Percentiles rank a stretch among this genome's conserved stretches.
These are phyloP conservation scores for Trematocara variabile DNA, from an alignment of 2,113 vertebrate species.

Conservation along the genomic window DNA sequence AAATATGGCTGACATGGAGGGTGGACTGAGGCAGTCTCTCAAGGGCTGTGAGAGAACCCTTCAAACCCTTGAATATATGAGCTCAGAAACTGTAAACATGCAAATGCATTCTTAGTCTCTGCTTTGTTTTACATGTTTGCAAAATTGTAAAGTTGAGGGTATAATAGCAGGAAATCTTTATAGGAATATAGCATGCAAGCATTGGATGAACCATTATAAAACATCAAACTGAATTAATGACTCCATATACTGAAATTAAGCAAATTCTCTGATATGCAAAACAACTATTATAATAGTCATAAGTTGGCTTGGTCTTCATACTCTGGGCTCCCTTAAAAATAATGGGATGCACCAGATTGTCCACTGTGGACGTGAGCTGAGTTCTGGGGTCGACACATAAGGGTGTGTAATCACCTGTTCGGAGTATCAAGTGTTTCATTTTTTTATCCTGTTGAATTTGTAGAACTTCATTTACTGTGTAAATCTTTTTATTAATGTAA, in stretches of 20 bases:
- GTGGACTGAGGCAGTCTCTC: slow-evolving; percentile 9
- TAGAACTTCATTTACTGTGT: neutral
- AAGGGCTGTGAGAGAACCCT: neutral
- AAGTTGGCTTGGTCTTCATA: neutral
- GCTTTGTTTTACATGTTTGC: neutral
- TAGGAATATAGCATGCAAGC: neutral
- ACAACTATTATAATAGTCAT: neutral
- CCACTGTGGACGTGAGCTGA: neutral
- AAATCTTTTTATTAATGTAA: neutral
- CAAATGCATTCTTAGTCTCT: neutral
- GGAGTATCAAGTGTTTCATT: neutral
- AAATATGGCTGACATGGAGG: slow-evolving; percentile 50
- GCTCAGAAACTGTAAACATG: neutral
- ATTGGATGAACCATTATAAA: neutral
- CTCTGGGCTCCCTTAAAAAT: neutral
- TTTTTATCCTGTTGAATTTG: neutral
- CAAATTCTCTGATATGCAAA: neutral
- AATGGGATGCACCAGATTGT: neutral
- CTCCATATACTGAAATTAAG: neutral
- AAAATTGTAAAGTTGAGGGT: neutral
- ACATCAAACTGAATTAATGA: neutral
- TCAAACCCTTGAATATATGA: neutral
- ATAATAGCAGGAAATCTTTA: neutral
- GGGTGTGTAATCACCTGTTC: neutral
- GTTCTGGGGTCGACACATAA: neutral